Evolutionary conservation across 2,113 vertebrate genomes (phyloP), one percentile per base, ranked within the genome.

Genomic region (Microcebus griseorufus): DNA sequence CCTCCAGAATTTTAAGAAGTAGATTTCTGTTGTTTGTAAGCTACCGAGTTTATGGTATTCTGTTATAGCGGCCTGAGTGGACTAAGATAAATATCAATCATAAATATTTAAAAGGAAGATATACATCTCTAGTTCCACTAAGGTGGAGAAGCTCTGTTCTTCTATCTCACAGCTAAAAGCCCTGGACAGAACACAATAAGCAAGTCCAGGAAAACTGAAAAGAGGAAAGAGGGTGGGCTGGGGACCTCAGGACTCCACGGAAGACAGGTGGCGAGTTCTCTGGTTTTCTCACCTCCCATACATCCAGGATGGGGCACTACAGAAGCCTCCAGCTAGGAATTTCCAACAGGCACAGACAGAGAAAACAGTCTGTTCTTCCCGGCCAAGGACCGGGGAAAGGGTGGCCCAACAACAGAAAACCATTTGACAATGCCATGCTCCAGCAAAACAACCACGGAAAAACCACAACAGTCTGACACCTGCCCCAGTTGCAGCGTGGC

Each of bases 181-280:
- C 7, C 42, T n/a, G 16, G 51, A 32, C 22, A n/a, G 0, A 10
- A 32, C 27, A 75, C 6, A 72, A 29, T 4, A 42, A 37, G 14
- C 48, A 64, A 51, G 7, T 17, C 20, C 62, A 37, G 60, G 29
- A 23, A 65, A 18, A 48, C 4, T 5, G n/a, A n/a, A 23, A 9
- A 9, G 25, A 12, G 23, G 2, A 20, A 60, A 34, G 27, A 42
- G 0, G 3, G 17, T 5, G 27, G 32, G n/a, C 34, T 70, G 39
- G 60, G 80, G 53, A 55, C 20, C 65, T 34, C 0, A 3, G 84
- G 53, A 22, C 23, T 8, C 45, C 9, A 45, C n/a, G 32, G 48
- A 48, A 6, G 76, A 48, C 10, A 1, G 2, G 12, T 5, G 1
- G 13, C 1, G 29, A 42, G n/a, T 42, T 11, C 5, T 34, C 45